These are phyloP conservation scores for Drosophila quadrilineata DNA, from an alignment of 1,140 invertebrate genomes.

Conservation along the genomic window DNA sequence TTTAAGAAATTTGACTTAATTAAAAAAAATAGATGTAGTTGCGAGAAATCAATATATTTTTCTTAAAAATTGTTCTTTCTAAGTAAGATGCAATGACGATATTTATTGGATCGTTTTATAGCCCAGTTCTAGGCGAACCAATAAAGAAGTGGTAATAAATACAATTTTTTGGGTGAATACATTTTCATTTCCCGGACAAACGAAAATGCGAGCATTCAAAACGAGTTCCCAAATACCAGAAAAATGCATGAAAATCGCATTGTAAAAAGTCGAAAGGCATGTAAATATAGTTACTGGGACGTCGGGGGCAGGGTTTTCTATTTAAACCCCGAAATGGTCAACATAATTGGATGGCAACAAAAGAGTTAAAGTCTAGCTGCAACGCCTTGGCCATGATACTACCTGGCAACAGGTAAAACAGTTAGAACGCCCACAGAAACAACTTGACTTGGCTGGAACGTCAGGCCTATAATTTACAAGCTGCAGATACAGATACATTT, in stretches of 20 bases:
- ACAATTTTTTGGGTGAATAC: conserved; percentile 6
- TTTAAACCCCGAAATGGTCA: conserved; percentile 71
- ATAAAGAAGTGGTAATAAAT: not conserved
- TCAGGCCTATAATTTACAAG: conserved; percentile 67
- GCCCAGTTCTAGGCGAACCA: not conserved
- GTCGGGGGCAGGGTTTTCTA: conserved; percentile 12
- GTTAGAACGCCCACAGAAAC: conserved; percentile 72
- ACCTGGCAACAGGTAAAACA: conserved; percentile 12
- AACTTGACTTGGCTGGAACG: conserved; percentile 66
- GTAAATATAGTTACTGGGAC: not conserved
- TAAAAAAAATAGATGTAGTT: no score
- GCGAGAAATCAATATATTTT: no score
- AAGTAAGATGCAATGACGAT: no score
- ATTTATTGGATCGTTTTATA: conserved; percentile 6
- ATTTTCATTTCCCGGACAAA: conserved; percentile 20
- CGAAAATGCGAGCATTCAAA: conserved; percentile 10
- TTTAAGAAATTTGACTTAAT: no score
- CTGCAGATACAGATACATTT: conserved; percentile 14
- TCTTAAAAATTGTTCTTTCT: no score
- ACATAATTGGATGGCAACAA: conserved; percentile 64
- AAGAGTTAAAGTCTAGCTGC: conserved; percentile 63
- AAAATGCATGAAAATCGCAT: conserved; percentile 17
- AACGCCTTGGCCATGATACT: conserved; percentile 38
- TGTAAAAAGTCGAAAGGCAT: conserved; percentile 56
- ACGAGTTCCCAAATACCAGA: not conserved